Evolutionary conservation across 2,888 invertebrate genomes (phyloP).

Genomic region (Bembecia ichneumoniformis): DNA sequence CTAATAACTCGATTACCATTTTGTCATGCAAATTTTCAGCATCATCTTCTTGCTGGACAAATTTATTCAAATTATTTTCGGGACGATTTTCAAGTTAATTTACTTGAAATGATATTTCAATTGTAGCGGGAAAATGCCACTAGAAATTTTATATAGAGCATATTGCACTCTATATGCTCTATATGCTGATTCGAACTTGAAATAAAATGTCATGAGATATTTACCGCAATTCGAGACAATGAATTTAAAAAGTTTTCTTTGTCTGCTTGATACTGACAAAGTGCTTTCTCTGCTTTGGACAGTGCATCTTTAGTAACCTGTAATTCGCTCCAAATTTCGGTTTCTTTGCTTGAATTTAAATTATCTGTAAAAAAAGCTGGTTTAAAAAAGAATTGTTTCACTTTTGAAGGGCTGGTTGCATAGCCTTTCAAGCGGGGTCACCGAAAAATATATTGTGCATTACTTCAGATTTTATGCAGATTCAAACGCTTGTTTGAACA

Average conservation of each 20-base stretch:
- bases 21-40: slow-evolving; percentile 39
- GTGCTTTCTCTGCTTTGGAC: slow-evolving; percentile 45
- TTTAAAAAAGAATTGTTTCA: too few species aligned
- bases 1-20: slow-evolving; percentile 49
- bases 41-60: slow-evolving; percentile 46
- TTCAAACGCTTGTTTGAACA: neutral
- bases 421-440: neutral
- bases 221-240: slow-evolving; percentile 62
- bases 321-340: slow-evolving; percentile 64
- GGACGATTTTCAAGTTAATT: neutral
- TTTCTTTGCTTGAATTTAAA: slow-evolving; percentile 58
- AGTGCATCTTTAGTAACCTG: slow-evolving; percentile 43
- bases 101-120: too few species aligned
- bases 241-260: slow-evolving; percentile 64
- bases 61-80: neutral
- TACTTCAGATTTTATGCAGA: neutral
- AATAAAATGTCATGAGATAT: neutral
- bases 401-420: neutral
- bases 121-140: too few species aligned
- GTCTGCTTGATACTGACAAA: slow-evolving; percentile 51
- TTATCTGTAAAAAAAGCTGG: slow-evolving; percentile 27
- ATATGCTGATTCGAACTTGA: too few species aligned
- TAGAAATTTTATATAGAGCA: too few species aligned
- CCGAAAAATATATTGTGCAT: neutral
- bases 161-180: too few species aligned